A percentile compares a stretch with the other conserved stretches of the same genome.
phyloP scores from a whole-genome alignment of 2,888 invertebrate genomes.

The Macrophya annulata region DNA sequence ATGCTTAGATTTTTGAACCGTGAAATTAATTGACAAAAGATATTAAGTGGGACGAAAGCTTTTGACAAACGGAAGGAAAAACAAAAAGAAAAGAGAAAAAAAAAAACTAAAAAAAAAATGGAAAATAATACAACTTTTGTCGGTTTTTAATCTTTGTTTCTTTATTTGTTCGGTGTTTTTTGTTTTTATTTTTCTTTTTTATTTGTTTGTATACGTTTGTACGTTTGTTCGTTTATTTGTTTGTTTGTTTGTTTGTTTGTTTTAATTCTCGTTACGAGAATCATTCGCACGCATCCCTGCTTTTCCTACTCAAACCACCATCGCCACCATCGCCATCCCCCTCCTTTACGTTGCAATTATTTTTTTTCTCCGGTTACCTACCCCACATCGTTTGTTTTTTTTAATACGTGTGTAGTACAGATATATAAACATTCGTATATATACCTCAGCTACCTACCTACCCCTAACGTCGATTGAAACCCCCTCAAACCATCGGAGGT shows the following conservation, averaged over 20 bases:
- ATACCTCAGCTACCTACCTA: no score
- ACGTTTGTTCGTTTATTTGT: not conserved
- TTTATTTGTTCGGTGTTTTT: not conserved
- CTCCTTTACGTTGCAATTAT: conserved; percentile 26
- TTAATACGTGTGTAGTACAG: not conserved
- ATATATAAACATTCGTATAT: no score
- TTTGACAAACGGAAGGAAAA: not conserved
- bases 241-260: not conserved
- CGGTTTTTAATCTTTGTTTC: conserved; percentile 22
- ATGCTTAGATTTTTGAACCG: not conserved
- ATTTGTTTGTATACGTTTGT: not conserved
- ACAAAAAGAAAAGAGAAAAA: not conserved
- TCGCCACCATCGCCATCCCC: not conserved
- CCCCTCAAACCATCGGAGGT: not conserved
- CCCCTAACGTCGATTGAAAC: not conserved
- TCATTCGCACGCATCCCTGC: conserved; percentile 27
- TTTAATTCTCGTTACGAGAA: conserved; percentile 31
- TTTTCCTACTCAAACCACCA: not conserved
- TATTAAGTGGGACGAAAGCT: not conserved
- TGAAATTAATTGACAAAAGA: not conserved
- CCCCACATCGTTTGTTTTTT: conserved; percentile 28
- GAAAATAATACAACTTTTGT: conserved; percentile 2
- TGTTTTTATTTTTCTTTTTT: not conserved
- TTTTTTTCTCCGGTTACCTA: conserved; percentile 14
- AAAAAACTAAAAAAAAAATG: not conserved